Evolutionary conservation across 2,888 invertebrate species (phyloP).

Genomic region (Troides oblongomaculatus): DNA sequence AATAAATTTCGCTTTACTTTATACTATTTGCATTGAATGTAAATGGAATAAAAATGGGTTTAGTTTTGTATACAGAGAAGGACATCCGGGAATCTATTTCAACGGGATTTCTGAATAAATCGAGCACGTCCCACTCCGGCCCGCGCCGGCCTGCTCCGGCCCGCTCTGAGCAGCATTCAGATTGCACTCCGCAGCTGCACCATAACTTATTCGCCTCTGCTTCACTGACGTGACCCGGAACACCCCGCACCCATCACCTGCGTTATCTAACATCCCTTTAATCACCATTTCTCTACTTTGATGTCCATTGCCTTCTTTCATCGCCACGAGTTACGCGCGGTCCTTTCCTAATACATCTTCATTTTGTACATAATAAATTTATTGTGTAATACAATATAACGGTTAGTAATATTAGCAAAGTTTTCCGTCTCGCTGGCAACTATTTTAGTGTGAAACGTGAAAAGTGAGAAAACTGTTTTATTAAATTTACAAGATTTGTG

Average conservation of each 20-base stretch:
- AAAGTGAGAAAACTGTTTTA: neutral
- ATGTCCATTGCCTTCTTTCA: conserved; percentile 27
- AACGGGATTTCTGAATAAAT: conserved; percentile 46
- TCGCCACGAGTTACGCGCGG: conserved; percentile 3
- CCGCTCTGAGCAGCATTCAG: conserved; percentile 43
- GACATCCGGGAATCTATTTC: conserved; percentile 45
- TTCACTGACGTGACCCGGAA: conserved; percentile 30
- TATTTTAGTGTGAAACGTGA: conserved; percentile 16
- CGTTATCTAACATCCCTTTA: conserved; percentile 37
- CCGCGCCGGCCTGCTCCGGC: conserved; percentile 36
- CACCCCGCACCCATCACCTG: conserved; percentile 31
- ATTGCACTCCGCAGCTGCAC: conserved; percentile 53
- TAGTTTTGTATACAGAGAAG: conserved; percentile 17
- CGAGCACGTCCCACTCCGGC: conserved; percentile 41
- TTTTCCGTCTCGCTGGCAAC: conserved; percentile 15
- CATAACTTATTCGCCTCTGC: conserved; percentile 47
- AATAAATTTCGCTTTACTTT: neutral
- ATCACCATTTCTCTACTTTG: conserved; percentile 26
- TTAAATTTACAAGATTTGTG: conserved; percentile 1
- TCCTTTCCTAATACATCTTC: conserved; percentile 39
- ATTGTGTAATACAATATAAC: conserved; percentile 43
- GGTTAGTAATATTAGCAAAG: conserved; percentile 36
- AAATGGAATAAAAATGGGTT: conserved; percentile 20
- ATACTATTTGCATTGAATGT: conserved; percentile 11
- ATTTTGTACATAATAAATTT: conserved; percentile 48